Percentiles rank a stretch among this genome's conserved stretches.
phyloP scores from a whole-genome alignment of 35 echinoderm and acorn worm genomes.

The Apostichopus californicus region DNA sequence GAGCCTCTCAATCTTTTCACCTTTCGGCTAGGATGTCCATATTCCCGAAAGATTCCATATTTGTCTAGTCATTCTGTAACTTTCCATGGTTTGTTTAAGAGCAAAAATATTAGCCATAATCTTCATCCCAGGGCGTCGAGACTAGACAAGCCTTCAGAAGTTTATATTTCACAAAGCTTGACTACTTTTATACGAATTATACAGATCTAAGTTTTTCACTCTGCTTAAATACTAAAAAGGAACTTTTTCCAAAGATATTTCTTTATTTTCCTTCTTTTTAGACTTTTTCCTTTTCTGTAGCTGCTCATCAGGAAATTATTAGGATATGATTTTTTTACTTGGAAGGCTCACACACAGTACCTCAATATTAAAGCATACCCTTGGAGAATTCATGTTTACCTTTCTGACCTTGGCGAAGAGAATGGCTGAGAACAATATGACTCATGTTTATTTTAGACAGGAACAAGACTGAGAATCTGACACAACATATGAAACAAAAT shows the following conservation, averaged over 20 bases:
- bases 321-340: not conserved
- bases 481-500: not conserved
- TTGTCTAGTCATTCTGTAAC: not conserved
- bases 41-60: not conserved
- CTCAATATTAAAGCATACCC: not conserved
- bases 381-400: not conserved
- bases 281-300: no score
- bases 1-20: not conserved
- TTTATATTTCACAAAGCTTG: not conserved
- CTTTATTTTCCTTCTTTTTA: no score
- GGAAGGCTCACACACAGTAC: not conserved
- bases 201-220: not conserved
- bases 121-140: conserved; percentile 6
- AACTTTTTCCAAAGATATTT: no score
- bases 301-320: no score
- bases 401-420: not conserved
- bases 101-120: conserved; percentile 21
- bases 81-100: conserved; percentile 5
- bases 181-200: not conserved
- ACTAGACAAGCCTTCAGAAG: not conserved
- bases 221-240: not conserved
- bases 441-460: not conserved
- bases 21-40: not conserved
- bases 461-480: not conserved
- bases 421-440: not conserved